phyloP scores from a whole-genome alignment of 2,797 vertebrate genomes.

The Vireo griseus region DNA sequence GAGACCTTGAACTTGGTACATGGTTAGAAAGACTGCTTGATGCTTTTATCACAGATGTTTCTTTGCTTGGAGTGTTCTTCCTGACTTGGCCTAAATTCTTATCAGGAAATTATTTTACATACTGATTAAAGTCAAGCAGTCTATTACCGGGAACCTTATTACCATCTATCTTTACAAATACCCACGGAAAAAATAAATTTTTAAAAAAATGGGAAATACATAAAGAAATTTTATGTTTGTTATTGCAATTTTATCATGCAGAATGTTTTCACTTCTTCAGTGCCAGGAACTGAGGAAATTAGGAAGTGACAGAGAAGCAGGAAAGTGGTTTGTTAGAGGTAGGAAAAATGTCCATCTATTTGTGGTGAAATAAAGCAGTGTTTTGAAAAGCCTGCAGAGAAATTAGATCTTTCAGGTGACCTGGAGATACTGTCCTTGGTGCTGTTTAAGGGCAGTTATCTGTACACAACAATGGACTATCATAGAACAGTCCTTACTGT shows the following conservation, averaged over 20 bases:
- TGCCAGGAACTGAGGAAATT: neutral
- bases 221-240: neutral
- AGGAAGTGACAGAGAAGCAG: neutral
- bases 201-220: neutral
- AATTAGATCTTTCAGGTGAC: neutral
- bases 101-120: neutral
- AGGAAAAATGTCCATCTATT: neutral
- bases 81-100: slow-evolving; percentile 34
- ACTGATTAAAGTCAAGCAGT: neutral
- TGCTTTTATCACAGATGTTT: slow-evolving; percentile 63
- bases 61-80: slow-evolving; percentile 20
- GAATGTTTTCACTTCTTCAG: neutral
- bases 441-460: neutral
- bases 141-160: neutral
- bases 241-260: neutral
- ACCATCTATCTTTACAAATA: neutral
- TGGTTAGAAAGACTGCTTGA: slow-evolving; percentile 34
- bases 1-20: slow-evolving; percentile 62
- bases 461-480: neutral
- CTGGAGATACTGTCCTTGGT: neutral
- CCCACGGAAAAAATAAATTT: neutral
- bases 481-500: neutral
- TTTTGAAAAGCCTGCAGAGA: neutral
- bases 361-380: neutral
- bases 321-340: neutral